Base-by-base conservation (phyloP, 1,140 invertebrate genomes). In the Caenorhabditis latens region DNA sequence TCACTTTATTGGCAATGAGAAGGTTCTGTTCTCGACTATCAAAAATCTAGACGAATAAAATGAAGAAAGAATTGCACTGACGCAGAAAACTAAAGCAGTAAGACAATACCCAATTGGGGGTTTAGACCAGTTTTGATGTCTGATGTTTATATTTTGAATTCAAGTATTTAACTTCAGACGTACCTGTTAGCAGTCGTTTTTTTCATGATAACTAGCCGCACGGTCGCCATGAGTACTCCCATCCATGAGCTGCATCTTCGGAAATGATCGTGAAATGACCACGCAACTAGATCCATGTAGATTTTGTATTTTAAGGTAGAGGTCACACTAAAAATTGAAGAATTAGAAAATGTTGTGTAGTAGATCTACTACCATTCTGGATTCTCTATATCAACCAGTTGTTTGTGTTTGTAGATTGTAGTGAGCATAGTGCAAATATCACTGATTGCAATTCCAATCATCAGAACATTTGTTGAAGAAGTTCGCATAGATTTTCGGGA, bases 181-280 rank as follows among this genome's bases (percentile, higher is more conserved):
- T 19, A 71, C 61, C 16, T 65, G 7, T 11, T 5, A 21, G 19
- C 21, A 14, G 13, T 43, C 13, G 16, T n/a, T 16, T 43, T 46
- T 32, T 21, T 71, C 65, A 71, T 46, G 19, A 71, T 46, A 13
- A 71, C 13, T 6, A 46, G 43, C 46, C 65, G 43, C 19, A 48
- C 43, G 8, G 42, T 71, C 7, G 65, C 65, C 65, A 71, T 71
- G 0, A 71, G 16, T 11, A 71, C 65, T 16, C 65, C 65, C 46
- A 46, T 13, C 65, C 65, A 71, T 16, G 65, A 71, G 65, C 65
- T 71, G 21, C 65, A 71, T n/a, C 65, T 9, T 71, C 65, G 13
- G 42, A 71, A 71, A 46, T 71, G 43, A 46, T 71, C 65, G 14
- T 71, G 65, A 32, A 46, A 71, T 7, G 16, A 5, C 65, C 65